Percentiles rank a stretch among this genome's conserved stretches.
Conservation (phyloP, 2,797 vertebrate species). For the Sebastes kiyomatsui region DNA sequence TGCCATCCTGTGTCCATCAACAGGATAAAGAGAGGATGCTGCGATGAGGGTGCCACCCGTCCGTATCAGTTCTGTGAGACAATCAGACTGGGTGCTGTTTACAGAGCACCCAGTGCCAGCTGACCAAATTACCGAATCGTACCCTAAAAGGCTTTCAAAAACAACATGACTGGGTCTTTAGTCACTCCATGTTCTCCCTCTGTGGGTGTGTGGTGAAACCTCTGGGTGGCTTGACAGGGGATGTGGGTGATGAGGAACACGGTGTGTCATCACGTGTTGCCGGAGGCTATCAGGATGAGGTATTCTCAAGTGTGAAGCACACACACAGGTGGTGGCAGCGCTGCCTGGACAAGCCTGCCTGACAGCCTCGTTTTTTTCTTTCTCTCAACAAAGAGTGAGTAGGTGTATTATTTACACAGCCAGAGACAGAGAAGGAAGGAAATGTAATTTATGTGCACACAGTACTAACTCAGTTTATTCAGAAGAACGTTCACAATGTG, state of each 20-base stretch:
- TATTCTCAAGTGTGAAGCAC: slow-evolving; percentile 55
- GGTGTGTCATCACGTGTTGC: slow-evolving; percentile 14
- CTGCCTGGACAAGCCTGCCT: slow-evolving; percentile 53
- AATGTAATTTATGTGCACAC: neutral
- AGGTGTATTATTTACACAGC: slow-evolving; percentile 7
- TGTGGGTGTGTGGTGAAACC: slow-evolving; percentile 19
- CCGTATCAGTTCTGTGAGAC: slow-evolving; percentile 42
- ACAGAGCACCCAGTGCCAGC: slow-evolving; percentile 14
- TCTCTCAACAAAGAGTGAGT: slow-evolving; percentile 11
- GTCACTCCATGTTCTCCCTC: slow-evolving; percentile 17
- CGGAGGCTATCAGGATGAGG: slow-evolving; percentile 50
- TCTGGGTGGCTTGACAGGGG: neutral
- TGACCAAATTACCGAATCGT: slow-evolving; percentile 18
- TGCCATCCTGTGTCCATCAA: slow-evolving; percentile 16
- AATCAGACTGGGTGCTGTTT: slow-evolving; percentile 18
- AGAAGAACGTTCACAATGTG: slow-evolving; percentile 31
- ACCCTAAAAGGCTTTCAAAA: slow-evolving; percentile 36
- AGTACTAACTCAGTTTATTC: slow-evolving; percentile 25
- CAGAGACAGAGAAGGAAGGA: neutral
- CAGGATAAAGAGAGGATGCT: neutral
- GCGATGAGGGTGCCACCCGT: neutral
- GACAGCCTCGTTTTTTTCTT: neutral
- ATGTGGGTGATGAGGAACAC: slow-evolving; percentile 15
- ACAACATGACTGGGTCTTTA: slow-evolving; percentile 34
- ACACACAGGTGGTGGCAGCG: slow-evolving; percentile 43